Conservation (phyloP, 2,888 invertebrate genomes). For the Tanypteryx hageni region DNA sequence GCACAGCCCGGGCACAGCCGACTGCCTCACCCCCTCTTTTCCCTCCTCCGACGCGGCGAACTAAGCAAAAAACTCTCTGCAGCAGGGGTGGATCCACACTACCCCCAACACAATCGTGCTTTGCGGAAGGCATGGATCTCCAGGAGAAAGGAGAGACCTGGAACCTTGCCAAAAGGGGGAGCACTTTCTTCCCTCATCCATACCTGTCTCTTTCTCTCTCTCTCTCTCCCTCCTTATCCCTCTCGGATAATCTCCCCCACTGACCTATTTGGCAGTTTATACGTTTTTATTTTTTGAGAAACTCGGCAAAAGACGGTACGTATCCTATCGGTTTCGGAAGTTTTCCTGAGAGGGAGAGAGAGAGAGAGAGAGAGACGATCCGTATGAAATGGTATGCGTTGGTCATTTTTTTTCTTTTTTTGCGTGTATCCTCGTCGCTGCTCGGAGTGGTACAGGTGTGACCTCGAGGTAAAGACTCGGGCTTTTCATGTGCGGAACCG, state of each 20-base stretch:
- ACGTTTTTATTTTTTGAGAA: neutral
- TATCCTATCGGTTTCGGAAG: neutral
- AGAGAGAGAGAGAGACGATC: neutral
- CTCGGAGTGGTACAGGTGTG: no score
- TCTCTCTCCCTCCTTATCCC: neutral
- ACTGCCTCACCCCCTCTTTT: neutral
- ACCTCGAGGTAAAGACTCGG: no score
- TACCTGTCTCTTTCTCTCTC: neutral
- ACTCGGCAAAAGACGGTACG: neutral
- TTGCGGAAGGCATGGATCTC: constrained; percentile 49
- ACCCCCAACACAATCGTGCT: constrained; percentile 54
- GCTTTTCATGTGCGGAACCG: no score
- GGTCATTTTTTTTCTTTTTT: no score
- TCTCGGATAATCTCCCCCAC: constrained; percentile 9
- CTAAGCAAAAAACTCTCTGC: constrained; percentile 12
- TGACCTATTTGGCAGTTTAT: constrained; percentile 47
- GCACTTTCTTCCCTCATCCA: constrained; percentile 18
- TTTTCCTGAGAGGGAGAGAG: neutral
- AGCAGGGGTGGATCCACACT: constrained; percentile 39
- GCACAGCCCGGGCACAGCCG: constrained; percentile 49
- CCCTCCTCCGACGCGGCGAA: neutral
- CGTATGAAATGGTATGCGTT: no score
- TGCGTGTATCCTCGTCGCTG: no score
- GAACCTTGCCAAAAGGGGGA: neutral
- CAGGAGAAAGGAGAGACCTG: neutral